Percentiles rank a stretch among this genome's conserved stretches.
Evolutionary conservation across 2,888 invertebrate genomes (phyloP).

Genomic region (Ectemnius continuus): DNA sequence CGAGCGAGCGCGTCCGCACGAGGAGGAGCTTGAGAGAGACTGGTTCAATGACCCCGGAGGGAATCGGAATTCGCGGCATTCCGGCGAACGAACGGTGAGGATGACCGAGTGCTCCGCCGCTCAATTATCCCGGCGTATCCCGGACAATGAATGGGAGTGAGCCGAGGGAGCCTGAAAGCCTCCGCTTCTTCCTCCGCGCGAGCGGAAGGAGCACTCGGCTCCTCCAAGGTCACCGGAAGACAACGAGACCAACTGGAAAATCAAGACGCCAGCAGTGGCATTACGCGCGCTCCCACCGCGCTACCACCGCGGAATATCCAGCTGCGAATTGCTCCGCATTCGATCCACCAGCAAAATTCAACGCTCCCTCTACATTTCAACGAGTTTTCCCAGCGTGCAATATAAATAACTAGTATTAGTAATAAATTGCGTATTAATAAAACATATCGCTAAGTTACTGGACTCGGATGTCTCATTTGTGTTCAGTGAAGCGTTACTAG

Average conservation of each 20-base stretch:
- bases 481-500: no score
- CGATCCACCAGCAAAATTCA: no score
- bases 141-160: conserved; percentile 51
- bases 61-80: conserved; percentile 66
- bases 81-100: conserved; percentile 58
- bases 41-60: conserved; percentile 62
- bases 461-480: no score
- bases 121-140: conserved; percentile 48
- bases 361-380: no score
- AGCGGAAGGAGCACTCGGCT: conserved; percentile 8
- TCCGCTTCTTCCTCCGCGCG: conserved; percentile 27
- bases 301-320: no score
- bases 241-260: conserved; percentile 27
- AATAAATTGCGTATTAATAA: no score
- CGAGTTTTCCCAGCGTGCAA: no score
- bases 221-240: conserved; percentile 56
- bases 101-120: conserved; percentile 56
- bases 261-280: conserved; percentile 31
- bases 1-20: conserved; percentile 23
- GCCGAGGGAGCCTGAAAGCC: conserved; percentile 18
- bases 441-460: no score
- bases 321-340: no score
- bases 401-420: no score
- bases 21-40: conserved; percentile 20
- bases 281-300: not conserved